Evolutionary conservation across 1,140 invertebrate genomes (phyloP).

Genomic region (Lordiphosa mommai): DNA sequence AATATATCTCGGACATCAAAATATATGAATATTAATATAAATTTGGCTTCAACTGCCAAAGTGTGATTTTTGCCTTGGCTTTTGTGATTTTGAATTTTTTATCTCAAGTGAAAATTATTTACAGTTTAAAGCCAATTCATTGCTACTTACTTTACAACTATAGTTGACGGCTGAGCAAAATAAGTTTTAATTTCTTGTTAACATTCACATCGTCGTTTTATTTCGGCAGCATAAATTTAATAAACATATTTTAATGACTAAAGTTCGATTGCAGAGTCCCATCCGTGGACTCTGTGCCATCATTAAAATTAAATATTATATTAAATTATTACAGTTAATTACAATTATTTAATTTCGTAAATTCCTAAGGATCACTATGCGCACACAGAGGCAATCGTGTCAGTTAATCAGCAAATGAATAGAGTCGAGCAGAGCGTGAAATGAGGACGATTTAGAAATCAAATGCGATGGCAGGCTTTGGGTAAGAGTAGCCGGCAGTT

Average conservation of each 20-base stretch:
- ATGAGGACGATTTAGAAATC: conserved; percentile 34
- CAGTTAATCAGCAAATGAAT: conserved; percentile 52
- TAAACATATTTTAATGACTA: conserved; percentile 77
- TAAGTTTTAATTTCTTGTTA: not conserved
- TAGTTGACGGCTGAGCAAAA: no score
- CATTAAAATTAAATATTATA: conserved; percentile 67
- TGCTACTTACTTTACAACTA: no score
- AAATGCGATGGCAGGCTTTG: conserved; percentile 59
- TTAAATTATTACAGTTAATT: conserved; percentile 74
- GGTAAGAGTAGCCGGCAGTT: conserved; percentile 53
- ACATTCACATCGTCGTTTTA: conserved; percentile 59
- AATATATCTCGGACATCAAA: no score
- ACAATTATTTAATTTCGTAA: conserved; percentile 71
- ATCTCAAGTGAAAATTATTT: no score
- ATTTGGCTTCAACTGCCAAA: no score
- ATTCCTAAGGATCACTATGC: conserved; percentile 65
- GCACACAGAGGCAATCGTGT: conserved; percentile 68
- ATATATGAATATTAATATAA: no score
- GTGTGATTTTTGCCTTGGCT: no score
- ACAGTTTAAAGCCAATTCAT: no score
- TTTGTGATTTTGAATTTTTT: no score
- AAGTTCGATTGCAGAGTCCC: conserved; percentile 59
- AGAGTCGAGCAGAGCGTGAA: conserved; percentile 1
- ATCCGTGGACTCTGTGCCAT: conserved; percentile 43
- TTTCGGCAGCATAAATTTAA: conserved; percentile 62